These are phyloP conservation scores for Cotesia glomerata DNA, from an alignment of 1,140 invertebrate species.

Conservation along the genomic window DNA sequence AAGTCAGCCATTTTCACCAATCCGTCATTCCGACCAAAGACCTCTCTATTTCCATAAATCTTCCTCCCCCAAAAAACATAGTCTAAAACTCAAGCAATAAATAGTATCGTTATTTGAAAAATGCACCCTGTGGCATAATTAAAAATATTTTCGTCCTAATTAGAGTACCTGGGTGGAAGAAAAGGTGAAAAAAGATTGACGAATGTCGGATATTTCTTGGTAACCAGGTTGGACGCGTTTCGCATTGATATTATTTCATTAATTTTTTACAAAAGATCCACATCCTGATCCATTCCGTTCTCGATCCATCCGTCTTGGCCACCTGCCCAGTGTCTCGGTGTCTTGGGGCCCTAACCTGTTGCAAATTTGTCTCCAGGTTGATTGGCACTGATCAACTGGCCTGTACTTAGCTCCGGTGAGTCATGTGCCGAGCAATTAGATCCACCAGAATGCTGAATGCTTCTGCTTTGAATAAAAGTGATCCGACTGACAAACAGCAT, in stretches of 20 bases:
- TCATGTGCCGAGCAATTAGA: constrained; percentile 7
- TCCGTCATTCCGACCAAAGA: too few relatives aligned
- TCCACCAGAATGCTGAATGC: background rate
- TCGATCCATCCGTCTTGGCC: background rate
- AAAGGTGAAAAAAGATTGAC: background rate
- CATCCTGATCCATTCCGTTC: background rate
- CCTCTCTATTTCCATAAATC: too few relatives aligned
- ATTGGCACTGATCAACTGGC: constrained; percentile 25
- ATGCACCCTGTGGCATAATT: background rate
- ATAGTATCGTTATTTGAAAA: too few relatives aligned
- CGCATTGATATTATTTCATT: constrained; percentile 63
- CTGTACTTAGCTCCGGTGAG: background rate
- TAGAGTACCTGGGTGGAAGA: background rate
- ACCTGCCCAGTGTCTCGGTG: background rate
- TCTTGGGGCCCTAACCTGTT: background rate
- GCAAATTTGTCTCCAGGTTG: constrained; percentile 17
- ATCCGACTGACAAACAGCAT: background rate
- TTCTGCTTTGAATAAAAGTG: background rate
- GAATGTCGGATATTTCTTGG: constrained; percentile 23
- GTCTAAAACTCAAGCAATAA: too few relatives aligned
- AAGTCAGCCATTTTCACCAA: too few relatives aligned
- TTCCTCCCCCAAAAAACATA: too few relatives aligned
- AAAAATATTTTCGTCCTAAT: background rate
- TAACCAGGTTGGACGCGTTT: constrained; percentile 58
- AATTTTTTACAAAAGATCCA: constrained; percentile 50